A percentile compares a stretch with the other conserved stretches of the same genome.
phyloP scores from a whole-genome alignment of 2,888 invertebrate species.

The Rapana venosa region DNA sequence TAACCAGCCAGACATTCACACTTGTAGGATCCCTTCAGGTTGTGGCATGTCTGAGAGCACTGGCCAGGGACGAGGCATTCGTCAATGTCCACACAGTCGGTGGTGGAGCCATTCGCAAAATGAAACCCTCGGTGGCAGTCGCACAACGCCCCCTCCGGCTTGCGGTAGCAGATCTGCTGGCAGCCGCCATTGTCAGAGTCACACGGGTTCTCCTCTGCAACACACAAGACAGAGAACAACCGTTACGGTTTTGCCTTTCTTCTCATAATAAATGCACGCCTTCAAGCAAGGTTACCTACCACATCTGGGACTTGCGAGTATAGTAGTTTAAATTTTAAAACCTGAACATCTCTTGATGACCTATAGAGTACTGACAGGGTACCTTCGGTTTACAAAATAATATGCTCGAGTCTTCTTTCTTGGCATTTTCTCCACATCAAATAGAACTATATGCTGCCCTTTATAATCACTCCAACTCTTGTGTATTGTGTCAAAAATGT shows the following conservation, averaged over 20 bases:
- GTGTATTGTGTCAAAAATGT: too few species aligned
- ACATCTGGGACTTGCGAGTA: too few species aligned
- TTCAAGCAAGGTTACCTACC: too few species aligned
- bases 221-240: slow-evolving; percentile 23
- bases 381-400: too few species aligned
- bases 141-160: slow-evolving; percentile 81
- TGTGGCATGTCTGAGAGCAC: slow-evolving; percentile 96
- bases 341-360: too few species aligned
- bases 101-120: slow-evolving; percentile 20
- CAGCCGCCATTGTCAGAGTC: slow-evolving; percentile 88
- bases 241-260: not conserved
- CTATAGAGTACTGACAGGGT: too few species aligned
- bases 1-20: slow-evolving; percentile 95
- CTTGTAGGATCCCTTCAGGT: slow-evolving; percentile 93
- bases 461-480: too few species aligned
- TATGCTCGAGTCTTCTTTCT: too few species aligned
- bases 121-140: slow-evolving; percentile 45
- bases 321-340: too few species aligned
- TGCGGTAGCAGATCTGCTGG: slow-evolving; percentile 88
- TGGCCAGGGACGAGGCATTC: slow-evolving; percentile 89
- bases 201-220: slow-evolving; percentile 77
- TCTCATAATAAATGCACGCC: too few species aligned
- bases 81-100: slow-evolving; percentile 85
- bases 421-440: too few species aligned
- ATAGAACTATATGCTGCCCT: too few species aligned